Percentiles rank a stretch among this genome's conserved stretches.
Conservation (phyloP, 2,113 vertebrate species). For the Stigmatopora nigra region DNA sequence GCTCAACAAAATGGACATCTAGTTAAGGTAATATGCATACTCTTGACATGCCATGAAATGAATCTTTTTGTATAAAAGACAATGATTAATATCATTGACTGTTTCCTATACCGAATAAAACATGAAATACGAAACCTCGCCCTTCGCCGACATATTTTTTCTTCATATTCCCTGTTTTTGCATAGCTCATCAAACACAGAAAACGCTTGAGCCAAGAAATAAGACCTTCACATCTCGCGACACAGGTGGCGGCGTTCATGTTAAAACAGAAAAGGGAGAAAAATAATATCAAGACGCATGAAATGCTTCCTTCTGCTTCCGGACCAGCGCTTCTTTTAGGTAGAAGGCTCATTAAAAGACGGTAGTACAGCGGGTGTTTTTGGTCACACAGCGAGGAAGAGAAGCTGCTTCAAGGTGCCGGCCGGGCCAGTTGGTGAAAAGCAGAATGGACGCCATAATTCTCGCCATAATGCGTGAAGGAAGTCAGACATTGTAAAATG, state of each 20-base stretch:
- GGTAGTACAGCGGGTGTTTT: slow-evolving; percentile 61
- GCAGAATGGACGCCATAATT: no score
- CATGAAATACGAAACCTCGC: slow-evolving; percentile 19
- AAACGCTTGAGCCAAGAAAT: slow-evolving; percentile 28
- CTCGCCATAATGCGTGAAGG: no score
- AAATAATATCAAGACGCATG: slow-evolving; percentile 25
- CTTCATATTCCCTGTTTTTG: slow-evolving; percentile 16
- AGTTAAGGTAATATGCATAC: no score
- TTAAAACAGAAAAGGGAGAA: slow-evolving; percentile 13
- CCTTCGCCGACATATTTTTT: slow-evolving; percentile 26
- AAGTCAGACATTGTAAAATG: no score
- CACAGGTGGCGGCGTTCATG: slow-evolving; percentile 40
- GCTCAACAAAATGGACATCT: no score
- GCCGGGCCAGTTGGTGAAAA: no score
- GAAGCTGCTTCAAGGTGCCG: slow-evolving; percentile 54
- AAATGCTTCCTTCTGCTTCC: slow-evolving; percentile 36
- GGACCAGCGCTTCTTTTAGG: slow-evolving; percentile 39
- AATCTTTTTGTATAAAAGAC: no score
- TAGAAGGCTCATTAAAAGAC: slow-evolving; percentile 60
- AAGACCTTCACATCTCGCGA: slow-evolving; percentile 44
- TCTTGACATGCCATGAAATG: no score
- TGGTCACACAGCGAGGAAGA: slow-evolving; percentile 56
- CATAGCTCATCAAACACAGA: slow-evolving; percentile 51
- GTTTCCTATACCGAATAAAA: neutral
- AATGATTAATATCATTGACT: no score